These are phyloP conservation scores for Pseudomyrmex pallidus DNA, from an alignment of 1,140 invertebrate genomes.

Conservation along the genomic window DNA sequence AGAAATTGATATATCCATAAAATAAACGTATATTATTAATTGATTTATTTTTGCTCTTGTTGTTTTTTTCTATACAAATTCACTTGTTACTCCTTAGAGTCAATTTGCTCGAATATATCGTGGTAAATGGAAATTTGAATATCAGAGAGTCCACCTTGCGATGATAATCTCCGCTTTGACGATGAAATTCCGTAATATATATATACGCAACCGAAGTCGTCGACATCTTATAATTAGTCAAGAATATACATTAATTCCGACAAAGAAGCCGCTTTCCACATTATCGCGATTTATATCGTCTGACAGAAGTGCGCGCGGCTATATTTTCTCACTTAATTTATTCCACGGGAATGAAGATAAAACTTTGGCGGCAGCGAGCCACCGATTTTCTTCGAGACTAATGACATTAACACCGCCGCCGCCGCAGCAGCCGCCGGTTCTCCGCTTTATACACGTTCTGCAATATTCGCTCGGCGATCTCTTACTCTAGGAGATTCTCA, in stretches of 20 bases:
- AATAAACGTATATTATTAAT: background rate
- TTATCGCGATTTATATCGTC: slow-evolving; percentile 59
- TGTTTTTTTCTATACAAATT: slow-evolving; percentile 15
- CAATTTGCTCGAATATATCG: slow-evolving; percentile 39
- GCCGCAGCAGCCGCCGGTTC: background rate
- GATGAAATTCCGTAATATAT: slow-evolving; percentile 37
- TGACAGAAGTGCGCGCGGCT: slow-evolving; percentile 17
- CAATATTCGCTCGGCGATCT: slow-evolving; percentile 23
- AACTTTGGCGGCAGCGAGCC: slow-evolving; percentile 46
- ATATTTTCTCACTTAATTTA: slow-evolving; percentile 60
- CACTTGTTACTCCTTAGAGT: slow-evolving; percentile 4
- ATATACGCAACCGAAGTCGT: slow-evolving; percentile 4
- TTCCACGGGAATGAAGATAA: slow-evolving; percentile 51
- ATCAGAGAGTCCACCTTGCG: slow-evolving; percentile 31
- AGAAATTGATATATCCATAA: too few species aligned
- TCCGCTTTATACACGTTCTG: slow-evolving; percentile 10
- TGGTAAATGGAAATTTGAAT: slow-evolving; percentile 54
- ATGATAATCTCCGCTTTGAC: slow-evolving; percentile 41
- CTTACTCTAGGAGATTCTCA: background rate
- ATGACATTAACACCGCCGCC: slow-evolving; percentile 47
- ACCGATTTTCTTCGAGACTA: slow-evolving; percentile 55
- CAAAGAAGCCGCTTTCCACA: slow-evolving; percentile 60
- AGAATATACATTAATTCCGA: slow-evolving; percentile 58
- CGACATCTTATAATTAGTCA: slow-evolving; percentile 34
- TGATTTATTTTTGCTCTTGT: background rate